A percentile compares a stretch with the other conserved stretches of the same genome.
Conservation (phyloP, 1,140 invertebrate genomes). For the Drosophila grimshawi region DNA sequence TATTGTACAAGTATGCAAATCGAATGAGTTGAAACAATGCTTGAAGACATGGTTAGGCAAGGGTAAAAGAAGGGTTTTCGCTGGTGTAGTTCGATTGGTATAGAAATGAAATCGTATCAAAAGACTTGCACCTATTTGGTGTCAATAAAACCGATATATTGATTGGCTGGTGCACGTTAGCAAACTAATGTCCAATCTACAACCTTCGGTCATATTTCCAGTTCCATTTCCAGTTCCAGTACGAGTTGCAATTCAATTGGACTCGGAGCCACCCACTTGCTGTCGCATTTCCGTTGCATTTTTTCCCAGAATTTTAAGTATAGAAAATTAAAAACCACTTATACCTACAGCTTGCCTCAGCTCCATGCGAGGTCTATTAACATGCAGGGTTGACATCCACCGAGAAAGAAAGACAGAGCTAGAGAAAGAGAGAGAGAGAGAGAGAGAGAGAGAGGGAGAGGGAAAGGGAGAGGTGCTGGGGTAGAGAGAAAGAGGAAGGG, state of each 20-base stretch:
- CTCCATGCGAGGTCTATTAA: constrained; percentile 45
- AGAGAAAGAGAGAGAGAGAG: not conserved
- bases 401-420: not conserved
- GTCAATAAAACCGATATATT: not conserved
- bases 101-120: no score
- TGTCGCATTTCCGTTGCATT: constrained; percentile 65
- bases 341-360: constrained; percentile 12
- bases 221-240: not conserved
- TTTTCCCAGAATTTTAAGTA: constrained; percentile 64
- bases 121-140: no score
- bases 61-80: no score
- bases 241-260: constrained; percentile 28
- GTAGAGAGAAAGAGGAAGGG: not conserved
- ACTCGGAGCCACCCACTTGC: constrained; percentile 69
- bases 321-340: constrained; percentile 74
- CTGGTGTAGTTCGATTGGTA: no score
- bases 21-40: no score
- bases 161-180: not conserved
- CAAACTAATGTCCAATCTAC: not conserved
- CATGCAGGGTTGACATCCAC: constrained; percentile 43
- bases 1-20: no score
- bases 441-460: not conserved
- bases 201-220: not conserved
- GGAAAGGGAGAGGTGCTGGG: not conserved
- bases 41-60: no score